A percentile compares a stretch with the other conserved stretches of the same genome.
Evolutionary conservation across 1,140 invertebrate genomes (phyloP).

Genomic region (Pristionchus pacificus): DNA sequence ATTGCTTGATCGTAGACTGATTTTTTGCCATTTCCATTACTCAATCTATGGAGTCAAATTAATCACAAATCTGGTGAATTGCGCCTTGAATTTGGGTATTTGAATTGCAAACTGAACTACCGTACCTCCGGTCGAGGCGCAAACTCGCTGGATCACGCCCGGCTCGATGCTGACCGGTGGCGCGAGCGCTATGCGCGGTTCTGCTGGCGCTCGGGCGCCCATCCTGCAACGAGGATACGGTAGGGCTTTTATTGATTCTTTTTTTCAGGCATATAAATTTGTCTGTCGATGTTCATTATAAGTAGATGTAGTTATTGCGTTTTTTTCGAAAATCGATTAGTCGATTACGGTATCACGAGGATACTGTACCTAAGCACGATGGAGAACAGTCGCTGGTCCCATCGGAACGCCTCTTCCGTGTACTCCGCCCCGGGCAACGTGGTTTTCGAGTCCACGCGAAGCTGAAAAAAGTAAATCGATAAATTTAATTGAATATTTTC

Average conservation of each 20-base stretch:
- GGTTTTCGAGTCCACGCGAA: conserved; percentile 66
- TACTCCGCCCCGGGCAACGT: conserved; percentile 86
- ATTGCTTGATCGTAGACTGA: not conserved
- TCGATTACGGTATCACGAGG: conserved; percentile 24
- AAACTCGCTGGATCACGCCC: conserved; percentile 7
- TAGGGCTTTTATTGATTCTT: too few relatives aligned
- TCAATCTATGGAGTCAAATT: not conserved
- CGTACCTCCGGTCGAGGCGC: conserved; percentile 12
- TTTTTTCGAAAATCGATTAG: too few relatives aligned
- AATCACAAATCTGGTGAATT: not conserved
- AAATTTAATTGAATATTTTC: conserved; percentile 47
- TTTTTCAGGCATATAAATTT: too few relatives aligned
- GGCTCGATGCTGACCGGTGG: not conserved
- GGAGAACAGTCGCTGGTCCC: conserved; percentile 96
- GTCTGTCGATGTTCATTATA: too few relatives aligned
- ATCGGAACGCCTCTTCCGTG: conserved; percentile 92
- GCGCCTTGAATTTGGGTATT: not conserved
- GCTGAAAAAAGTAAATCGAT: conserved; percentile 25
- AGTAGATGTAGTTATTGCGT: too few relatives aligned
- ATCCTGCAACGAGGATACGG: not conserved
- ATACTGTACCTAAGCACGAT: conserved; percentile 74
- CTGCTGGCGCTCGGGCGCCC: not conserved
- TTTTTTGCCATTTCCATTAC: not conserved
- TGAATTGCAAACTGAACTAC: not conserved
- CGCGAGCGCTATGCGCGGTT: not conserved